Conservation (phyloP, 2,113 vertebrate genomes). For the Psittacus erithacus region DNA sequence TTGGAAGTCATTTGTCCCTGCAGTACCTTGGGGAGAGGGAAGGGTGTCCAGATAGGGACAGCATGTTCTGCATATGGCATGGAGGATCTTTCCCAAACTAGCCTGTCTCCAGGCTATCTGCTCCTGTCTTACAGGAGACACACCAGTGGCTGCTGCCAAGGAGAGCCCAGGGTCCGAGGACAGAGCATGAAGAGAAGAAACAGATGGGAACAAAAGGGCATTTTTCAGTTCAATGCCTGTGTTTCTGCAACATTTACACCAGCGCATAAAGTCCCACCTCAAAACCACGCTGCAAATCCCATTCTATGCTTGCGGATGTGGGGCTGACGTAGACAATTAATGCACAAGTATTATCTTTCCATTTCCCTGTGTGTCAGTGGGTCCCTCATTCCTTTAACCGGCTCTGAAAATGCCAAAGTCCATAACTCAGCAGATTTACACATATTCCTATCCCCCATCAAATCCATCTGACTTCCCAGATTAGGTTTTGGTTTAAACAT, state of each 20-base stretch:
- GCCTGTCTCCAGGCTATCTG: neutral
- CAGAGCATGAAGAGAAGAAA: neutral
- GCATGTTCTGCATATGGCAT: neutral
- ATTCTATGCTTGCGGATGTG: too few species aligned
- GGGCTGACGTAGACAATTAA: neutral
- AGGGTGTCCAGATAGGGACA: neutral
- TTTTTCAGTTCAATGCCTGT: neutral
- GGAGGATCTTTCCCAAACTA: neutral
- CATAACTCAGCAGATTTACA: neutral
- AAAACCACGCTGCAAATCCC: neutral
- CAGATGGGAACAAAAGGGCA: neutral
- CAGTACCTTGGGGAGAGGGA: neutral
- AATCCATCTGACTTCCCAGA: neutral
- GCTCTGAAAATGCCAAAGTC: neutral
- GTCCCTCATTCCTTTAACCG: neutral
- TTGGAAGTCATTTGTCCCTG: neutral
- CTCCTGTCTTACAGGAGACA: neutral
- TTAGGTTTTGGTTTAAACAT: neutral
- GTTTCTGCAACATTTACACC: neutral
- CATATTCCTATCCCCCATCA: neutral
- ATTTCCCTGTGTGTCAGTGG: neutral
- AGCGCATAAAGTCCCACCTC: neutral
- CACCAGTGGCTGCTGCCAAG: neutral
- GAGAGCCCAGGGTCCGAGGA: neutral
- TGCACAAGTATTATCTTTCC: neutral